Evolutionary conservation across 2,888 invertebrate genomes (phyloP).

Genomic region (Rugalucina vietnamica): DNA sequence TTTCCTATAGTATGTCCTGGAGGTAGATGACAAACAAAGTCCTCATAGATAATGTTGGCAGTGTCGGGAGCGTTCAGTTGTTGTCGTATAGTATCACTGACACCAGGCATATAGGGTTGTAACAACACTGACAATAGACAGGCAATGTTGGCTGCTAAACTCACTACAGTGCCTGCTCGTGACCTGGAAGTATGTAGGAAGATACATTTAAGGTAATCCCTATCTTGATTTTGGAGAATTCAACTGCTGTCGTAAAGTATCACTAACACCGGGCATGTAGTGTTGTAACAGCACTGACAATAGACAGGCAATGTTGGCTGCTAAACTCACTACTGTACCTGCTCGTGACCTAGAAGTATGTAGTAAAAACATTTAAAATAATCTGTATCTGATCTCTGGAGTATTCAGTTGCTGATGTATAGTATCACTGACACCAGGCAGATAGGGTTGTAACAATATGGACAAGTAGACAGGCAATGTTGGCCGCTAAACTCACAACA

Average conservation of each 20-base stretch:
- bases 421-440: slow-evolving; percentile 91
- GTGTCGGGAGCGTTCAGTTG: slow-evolving; percentile 89
- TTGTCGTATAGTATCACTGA: slow-evolving; percentile 88
- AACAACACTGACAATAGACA: slow-evolving; percentile 92
- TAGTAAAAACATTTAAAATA: no score
- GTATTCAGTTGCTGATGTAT: slow-evolving; percentile 91
- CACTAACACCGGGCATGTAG: neutral
- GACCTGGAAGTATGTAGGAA: slow-evolving; percentile 78
- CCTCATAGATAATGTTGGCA: slow-evolving; percentile 81
- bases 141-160: slow-evolving; percentile 92
- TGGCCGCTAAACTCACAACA: slow-evolving; percentile 93
- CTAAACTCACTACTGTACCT: slow-evolving; percentile 93
- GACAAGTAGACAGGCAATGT: slow-evolving; percentile 92
- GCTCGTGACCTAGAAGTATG: slow-evolving; percentile 88
- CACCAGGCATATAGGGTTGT: slow-evolving; percentile 96
- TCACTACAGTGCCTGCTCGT: slow-evolving; percentile 93
- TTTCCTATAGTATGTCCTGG: slow-evolving; percentile 93
- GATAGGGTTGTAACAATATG: slow-evolving; percentile 93
- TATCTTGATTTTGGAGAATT: slow-evolving; percentile 79
- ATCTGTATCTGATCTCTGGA: slow-evolving; percentile 83
- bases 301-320: slow-evolving; percentile 86
- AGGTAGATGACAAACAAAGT: slow-evolving; percentile 87
- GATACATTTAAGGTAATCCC: neutral
- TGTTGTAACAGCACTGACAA: neutral
- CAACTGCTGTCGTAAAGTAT: no score